Evolutionary conservation across 2,797 vertebrate species (phyloP), one percentile per base, ranked within the genome.

Genomic region (Taeniopygia guttata): DNA sequence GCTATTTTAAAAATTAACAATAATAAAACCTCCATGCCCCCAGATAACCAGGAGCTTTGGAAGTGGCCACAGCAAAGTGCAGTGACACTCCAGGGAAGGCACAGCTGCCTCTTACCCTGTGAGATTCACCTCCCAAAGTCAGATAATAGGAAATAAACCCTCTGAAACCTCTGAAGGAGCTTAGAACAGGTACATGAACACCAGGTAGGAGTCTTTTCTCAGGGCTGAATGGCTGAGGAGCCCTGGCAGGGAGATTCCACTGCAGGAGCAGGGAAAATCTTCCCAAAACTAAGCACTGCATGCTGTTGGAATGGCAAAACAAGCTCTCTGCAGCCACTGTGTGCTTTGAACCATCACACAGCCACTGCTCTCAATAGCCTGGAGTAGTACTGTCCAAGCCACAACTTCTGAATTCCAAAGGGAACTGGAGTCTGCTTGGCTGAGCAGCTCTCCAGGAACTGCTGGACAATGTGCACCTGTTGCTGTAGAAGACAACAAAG

Each of bases 391-490:
- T 27, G 56, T 29, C 45, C 55, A 34, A 18, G 15, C 67, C 84
- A 70, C 75, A 84, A 63, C 66, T 68, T 46, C 30, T 48, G 38
- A 16, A n/a, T 46, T 63, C 72, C 74, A 34, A 36, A 63, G 32
- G 11, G 8, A 92, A 42, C 36, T 23, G 8, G 36, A 70, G 3
- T 34, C 72, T 4, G 27, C 14, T 52, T 13, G 70, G 84, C 76
- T 84, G 62, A 64, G 88, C 88, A 88, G 88, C 90, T 86, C 77
- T 81, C 80, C 60, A 64, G 76, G 58, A 85, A 46, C 77, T 76
- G 80, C 81, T 89, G 89, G 67, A 30, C 68, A 85, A 34, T 0
- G 1, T 4, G 29, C 27, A 93, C 49, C 48, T 18, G 4, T 0
- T 26, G 70, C 81, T 55, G 27, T 1, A 60, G 59, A 48, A 62